Conservation (phyloP, 2,888 invertebrate genomes). For the Phragmatobia fuliginosa region DNA sequence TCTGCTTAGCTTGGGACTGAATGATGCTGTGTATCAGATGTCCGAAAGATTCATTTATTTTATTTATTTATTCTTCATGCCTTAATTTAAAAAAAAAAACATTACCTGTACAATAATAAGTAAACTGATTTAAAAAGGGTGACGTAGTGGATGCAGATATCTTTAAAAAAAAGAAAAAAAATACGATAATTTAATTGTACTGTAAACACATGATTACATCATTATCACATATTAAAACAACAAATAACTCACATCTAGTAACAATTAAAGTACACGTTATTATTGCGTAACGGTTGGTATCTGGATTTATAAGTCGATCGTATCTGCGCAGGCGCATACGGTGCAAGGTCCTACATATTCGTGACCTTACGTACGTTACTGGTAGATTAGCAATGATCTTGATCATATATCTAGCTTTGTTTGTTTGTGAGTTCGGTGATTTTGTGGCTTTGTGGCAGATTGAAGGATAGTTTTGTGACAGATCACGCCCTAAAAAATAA, state of each 20-base stretch:
- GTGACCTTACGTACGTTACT: conserved; percentile 41
- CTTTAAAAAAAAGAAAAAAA: too few relatives aligned
- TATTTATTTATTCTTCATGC: too few relatives aligned
- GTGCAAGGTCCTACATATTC: conserved; percentile 37
- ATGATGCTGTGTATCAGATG: too few relatives aligned
- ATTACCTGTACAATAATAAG: too few relatives aligned
- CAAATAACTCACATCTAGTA: background rate
- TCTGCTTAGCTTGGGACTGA: too few relatives aligned
- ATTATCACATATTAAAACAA: background rate
- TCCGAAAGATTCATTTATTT: too few relatives aligned
- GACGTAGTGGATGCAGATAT: too few relatives aligned
- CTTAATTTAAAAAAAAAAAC: too few relatives aligned
- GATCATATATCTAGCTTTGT: conserved; percentile 9
- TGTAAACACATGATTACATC: too few relatives aligned
- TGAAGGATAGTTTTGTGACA: too few relatives aligned
- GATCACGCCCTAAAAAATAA: too few relatives aligned
- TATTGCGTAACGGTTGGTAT: conserved; percentile 43
- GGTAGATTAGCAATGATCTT: conserved; percentile 37
- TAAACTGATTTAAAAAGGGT: too few relatives aligned
- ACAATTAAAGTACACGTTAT: background rate
- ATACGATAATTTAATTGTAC: background rate
- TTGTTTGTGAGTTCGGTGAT: conserved; percentile 8
- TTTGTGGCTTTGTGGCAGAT: background rate
- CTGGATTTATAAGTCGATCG: conserved; percentile 45
- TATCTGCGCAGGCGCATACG: conserved; percentile 29